These are phyloP conservation scores for Rhimphoctona megacephalus DNA, from an alignment of 2,888 invertebrate species.

Conservation along the genomic window DNA sequence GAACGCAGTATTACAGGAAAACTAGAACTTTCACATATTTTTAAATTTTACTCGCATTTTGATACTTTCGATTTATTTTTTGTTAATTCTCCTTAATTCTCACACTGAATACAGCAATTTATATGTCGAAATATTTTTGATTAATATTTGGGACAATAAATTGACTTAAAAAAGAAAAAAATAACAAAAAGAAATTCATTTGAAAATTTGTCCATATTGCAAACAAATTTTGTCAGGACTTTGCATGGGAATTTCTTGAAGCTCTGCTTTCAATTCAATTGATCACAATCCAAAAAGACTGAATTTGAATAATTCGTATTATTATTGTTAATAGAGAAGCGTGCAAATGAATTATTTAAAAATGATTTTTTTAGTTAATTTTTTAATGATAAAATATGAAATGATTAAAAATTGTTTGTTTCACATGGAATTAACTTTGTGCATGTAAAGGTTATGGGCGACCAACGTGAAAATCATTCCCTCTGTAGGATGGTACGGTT, in stretches of 20 bases:
- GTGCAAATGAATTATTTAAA: background rate
- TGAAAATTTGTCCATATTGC: too few species aligned
- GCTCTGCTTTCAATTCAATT: background rate
- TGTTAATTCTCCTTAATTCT: background rate
- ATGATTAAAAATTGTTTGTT: background rate
- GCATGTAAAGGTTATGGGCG: slow-evolving; percentile 51
- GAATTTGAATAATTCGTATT: background rate
- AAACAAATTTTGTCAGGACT: too few species aligned
- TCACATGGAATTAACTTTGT: slow-evolving; percentile 15
- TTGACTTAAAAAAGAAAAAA: too few species aligned
- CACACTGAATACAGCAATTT: background rate
- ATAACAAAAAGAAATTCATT: too few species aligned
- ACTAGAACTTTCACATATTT: background rate
- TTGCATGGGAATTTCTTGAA: too few species aligned
- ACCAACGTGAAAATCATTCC: slow-evolving; percentile 71
- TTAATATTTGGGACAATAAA: background rate
- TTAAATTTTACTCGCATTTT: background rate
- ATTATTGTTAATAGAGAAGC: background rate
- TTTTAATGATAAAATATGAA: background rate
- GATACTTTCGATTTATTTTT: background rate
- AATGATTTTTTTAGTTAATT: background rate
- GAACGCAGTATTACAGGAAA: background rate
- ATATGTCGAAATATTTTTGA: background rate
- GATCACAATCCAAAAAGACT: background rate
- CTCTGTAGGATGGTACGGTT: slow-evolving; percentile 73